Percentiles rank a stretch among this genome's conserved stretches.
Conservation (phyloP, 2,113 vertebrate genomes). For the Microcebus lehilahytsara region DNA sequence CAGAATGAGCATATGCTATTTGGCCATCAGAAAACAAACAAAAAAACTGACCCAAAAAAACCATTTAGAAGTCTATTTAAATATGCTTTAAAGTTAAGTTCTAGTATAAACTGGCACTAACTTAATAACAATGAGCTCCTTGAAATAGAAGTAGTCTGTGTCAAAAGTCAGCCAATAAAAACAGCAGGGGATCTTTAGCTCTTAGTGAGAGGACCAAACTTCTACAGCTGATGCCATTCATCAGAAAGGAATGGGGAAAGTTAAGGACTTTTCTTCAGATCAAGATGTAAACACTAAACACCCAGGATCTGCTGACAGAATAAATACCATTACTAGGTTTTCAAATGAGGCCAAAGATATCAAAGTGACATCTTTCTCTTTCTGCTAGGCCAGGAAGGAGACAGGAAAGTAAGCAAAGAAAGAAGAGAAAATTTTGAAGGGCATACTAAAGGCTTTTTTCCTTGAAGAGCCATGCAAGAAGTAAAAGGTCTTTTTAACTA, state of each 20-base stretch:
- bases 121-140: slow-evolving; percentile 42
- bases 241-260: slow-evolving; percentile 34
- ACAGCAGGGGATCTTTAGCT: slow-evolving; percentile 14
- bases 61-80: slow-evolving; percentile 7
- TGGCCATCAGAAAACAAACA: background rate
- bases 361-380: slow-evolving; percentile 42
- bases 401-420: background rate
- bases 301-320: slow-evolving; percentile 40
- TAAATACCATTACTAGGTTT: slow-evolving; percentile 38
- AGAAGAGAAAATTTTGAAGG: background rate
- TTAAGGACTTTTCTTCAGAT: slow-evolving; percentile 34
- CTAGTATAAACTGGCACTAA: slow-evolving; percentile 44
- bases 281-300: slow-evolving; percentile 41
- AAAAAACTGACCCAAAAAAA: background rate
- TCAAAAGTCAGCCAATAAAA: slow-evolving; percentile 59
- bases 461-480: background rate
- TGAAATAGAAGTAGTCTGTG: slow-evolving; percentile 46
- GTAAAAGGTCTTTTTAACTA: background rate
- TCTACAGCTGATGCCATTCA: background rate
- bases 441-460: background rate
- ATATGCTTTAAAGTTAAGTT: slow-evolving; percentile 38
- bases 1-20: background rate
- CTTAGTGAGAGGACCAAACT: background rate
- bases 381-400: background rate
- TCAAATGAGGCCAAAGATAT: slow-evolving; percentile 33